Conservation (phyloP, 2,797 vertebrate genomes). For the Pteropus rufus region DNA sequence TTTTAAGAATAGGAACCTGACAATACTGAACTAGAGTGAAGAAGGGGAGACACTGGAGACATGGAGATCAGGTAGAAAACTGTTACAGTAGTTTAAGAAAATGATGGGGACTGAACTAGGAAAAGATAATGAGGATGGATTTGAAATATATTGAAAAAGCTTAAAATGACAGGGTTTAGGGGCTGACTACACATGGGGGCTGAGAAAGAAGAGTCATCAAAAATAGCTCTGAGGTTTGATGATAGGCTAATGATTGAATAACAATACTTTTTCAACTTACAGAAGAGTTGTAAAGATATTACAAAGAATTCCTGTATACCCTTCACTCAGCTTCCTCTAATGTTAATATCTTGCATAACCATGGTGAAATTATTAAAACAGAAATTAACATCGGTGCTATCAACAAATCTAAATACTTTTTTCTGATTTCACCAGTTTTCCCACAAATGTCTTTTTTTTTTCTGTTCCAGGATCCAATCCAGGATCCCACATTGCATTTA, state of each 20-base stretch:
- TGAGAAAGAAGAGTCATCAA: not conserved
- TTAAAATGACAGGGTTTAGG: not conserved
- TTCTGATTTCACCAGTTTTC: not conserved
- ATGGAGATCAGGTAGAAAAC: not conserved
- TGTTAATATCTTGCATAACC: not conserved
- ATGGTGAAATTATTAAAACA: not conserved
- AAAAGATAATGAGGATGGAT: not conserved
- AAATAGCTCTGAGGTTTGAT: not conserved
- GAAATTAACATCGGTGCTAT: not conserved
- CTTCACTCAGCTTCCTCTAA: not conserved
- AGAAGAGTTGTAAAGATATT: not conserved
- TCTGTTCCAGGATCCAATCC: not conserved
- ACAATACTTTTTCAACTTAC: not conserved
- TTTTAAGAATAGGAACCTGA: constrained; percentile 14
- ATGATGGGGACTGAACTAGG: not conserved
- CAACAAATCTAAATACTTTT: not conserved
- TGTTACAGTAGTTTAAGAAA: not conserved
- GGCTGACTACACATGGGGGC: not conserved
- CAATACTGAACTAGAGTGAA: not conserved
- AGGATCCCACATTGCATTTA: not conserved
- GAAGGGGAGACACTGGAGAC: not conserved
- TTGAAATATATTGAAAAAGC: not conserved
- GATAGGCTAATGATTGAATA: not conserved
- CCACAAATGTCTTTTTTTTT: not conserved
- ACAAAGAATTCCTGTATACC: not conserved